These are phyloP conservation scores for Amphipyra berbera DNA, from an alignment of 2,888 invertebrate species.

Conservation along the genomic window DNA sequence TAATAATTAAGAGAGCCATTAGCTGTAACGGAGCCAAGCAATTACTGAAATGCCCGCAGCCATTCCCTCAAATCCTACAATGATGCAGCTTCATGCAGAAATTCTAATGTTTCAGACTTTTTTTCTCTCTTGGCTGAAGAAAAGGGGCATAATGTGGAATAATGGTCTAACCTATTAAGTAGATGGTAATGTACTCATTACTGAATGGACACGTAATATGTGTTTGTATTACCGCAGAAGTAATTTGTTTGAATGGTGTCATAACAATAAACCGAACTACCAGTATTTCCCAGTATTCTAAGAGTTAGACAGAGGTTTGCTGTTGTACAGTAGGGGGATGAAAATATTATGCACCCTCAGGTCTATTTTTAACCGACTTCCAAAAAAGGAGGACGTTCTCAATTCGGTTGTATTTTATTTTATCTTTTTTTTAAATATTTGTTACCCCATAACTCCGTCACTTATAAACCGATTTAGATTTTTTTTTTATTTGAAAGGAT, in stretches of 20 bases:
- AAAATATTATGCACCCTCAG: too few relatives aligned
- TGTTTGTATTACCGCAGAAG: background rate
- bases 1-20: too few relatives aligned
- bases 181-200: background rate
- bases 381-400: too few relatives aligned
- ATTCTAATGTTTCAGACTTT: constrained; percentile 5
- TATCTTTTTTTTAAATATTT: too few relatives aligned
- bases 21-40: constrained; percentile 1
- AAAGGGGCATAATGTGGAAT: background rate
- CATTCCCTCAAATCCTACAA: background rate
- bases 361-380: too few relatives aligned
- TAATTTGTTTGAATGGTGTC: background rate
- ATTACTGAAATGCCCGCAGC: constrained; percentile 7
- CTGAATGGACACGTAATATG: background rate
- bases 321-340: too few relatives aligned
- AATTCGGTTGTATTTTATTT: too few relatives aligned
- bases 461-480: too few relatives aligned
- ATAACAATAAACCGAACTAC: background rate
- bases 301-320: too few relatives aligned
- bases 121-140: background rate
- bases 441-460: too few relatives aligned
- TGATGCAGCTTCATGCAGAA: constrained; percentile 8
- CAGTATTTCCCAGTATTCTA: too few relatives aligned
- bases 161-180: background rate
- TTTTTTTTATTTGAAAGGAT: too few relatives aligned